Conservation (phyloP, 2,113 vertebrate genomes). For the Nestor notabilis region DNA sequence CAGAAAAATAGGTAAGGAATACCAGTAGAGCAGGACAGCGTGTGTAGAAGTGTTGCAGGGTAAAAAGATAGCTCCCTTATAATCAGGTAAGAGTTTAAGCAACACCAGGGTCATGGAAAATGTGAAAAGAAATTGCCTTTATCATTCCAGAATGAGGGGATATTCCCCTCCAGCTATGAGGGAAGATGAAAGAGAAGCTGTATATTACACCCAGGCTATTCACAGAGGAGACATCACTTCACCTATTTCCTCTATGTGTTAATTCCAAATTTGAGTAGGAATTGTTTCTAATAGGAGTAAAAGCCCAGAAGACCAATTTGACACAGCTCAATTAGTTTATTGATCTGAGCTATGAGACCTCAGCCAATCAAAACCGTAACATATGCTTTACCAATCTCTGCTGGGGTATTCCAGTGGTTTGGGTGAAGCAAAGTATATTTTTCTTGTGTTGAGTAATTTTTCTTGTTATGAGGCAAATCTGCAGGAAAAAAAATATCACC, state of each 20-base stretch:
- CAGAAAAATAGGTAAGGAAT: neutral
- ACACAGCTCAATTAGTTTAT: conserved; percentile 51
- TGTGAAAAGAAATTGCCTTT: neutral
- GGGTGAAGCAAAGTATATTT: neutral
- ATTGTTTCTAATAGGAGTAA: conserved; percentile 15
- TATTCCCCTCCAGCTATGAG: neutral
- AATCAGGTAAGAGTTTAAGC: neutral
- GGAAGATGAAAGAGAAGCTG: neutral
- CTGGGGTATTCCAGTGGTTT: neutral
- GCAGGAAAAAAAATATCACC: neutral
- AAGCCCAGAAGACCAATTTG: conserved; percentile 34
- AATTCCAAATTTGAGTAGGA: neutral
- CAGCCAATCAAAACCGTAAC: neutral
- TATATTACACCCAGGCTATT: neutral
- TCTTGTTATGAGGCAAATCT: neutral
- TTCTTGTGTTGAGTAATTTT: neutral
- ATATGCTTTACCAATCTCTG: neutral
- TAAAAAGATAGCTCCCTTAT: neutral
- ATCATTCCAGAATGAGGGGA: neutral
- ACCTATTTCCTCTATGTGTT: neutral
- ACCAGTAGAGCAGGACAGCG: neutral
- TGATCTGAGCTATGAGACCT: conserved; percentile 32
- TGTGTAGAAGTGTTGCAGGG: neutral
- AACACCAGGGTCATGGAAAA: neutral
- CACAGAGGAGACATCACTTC: neutral